Base-by-base conservation (phyloP, 2,888 invertebrate species). In the Dorcus parallelipipedus region DNA sequence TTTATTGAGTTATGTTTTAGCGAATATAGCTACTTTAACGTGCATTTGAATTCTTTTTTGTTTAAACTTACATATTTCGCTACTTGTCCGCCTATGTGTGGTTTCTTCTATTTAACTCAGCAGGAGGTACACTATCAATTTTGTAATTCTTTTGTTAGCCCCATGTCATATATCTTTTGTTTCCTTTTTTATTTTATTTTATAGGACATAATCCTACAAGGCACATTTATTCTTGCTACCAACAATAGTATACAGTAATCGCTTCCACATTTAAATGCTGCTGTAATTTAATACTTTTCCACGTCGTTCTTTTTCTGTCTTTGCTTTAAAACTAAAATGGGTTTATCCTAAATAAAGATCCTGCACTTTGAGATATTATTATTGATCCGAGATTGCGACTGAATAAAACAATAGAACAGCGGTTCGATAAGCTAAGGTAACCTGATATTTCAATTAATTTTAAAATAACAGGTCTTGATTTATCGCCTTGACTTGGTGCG, bases 391-490 rank as follows among this genome's bases (percentile, higher is more conserved):
- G 64, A 66, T 66, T 64, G 62, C 63, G 64, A 64, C 65, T 58
- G 63, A 64, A 67, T 70, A 69, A 71, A 68, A 72, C 72, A 72
- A 72, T 72, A 68, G 71, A 67, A 64, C 64, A 64, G 67, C 66
- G 61, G 62, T 64, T 67, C 67, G 71, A 69, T 71, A 69, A 71
- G 69, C 65, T 60, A 64, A 64, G 68, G 75, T 73, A 75, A 74
- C 74, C 73, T 73, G 75, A 75, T 75, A 74, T 75, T 74, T 76
- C 75, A 75, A 76, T 76, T 75, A 76, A 74, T 75, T 75, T 74
- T 69, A 71, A 73, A 73, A 72, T 71, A 73, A 73, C 73, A 70
- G 72, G 65, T 65, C 69, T 71, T 75, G 74, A 76, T 75, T 75
- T 76, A 76, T 75, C 67, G 69, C 72, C 69, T 71, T 69, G 69